Evolutionary conservation across 2,888 invertebrate species (phyloP), one percentile per base, ranked within the genome.

Genomic region (Chrysodeixis includens): DNA sequence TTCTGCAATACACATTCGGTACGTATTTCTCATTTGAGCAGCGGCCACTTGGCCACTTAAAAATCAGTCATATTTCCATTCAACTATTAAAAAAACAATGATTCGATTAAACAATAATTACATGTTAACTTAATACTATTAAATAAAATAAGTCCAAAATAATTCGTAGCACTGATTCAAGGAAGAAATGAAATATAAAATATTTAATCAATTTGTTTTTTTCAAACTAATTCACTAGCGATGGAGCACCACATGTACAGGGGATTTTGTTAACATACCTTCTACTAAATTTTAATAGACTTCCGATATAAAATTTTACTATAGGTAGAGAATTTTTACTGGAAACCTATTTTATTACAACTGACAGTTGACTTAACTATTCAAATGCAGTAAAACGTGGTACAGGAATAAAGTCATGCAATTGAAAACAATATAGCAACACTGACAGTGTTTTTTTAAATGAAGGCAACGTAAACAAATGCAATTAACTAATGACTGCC

Each of bases 71-170:
- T 49, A 22, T 26, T 51, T 44, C 56, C 1, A 16, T 62, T 58
- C 30, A 52, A 20, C 20, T 58, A 56, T 30, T 30, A 44, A 51
- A n/a, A 63, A 66, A 26, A 54, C 22, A 35, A 20, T 46, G 26
- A 62, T 56, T 4, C 16, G 18, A 56, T 66, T 52, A 53, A 59
- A 16, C 49, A 71, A 58, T 49, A 10, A 10, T 44, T 58, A 74
- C 49, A 62, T 20, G 22, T 12, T 52, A 72, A 64, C 60, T 52
- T 64, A 72, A 56, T 20, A 9, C 18, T 63, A 68, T 10, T 35
- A n/a, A 49, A 56, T 73, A 55, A 69, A 69, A 73, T 58, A 62
- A 64, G 61, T 68, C 12, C 7, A 53, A 72, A 73, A 61, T 52
- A 54, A 62, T 46, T 26, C 20, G 22, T 56, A 56, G 56, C 6